These are phyloP conservation scores for Notiomystis cincta DNA, from an alignment of 2,113 vertebrate genomes.

Conservation along the genomic window DNA sequence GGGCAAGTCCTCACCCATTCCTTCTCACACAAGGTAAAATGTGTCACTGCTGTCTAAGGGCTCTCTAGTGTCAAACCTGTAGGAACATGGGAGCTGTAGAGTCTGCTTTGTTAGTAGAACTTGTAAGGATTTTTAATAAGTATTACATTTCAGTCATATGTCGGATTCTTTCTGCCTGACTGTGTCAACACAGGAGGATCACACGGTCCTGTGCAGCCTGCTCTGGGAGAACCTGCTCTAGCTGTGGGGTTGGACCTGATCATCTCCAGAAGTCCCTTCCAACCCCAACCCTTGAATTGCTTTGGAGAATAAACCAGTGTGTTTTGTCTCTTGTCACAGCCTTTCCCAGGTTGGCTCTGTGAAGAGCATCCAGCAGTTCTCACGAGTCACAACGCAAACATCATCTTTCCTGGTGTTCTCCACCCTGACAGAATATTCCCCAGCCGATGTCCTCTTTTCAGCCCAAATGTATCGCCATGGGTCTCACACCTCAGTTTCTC, in stretches of 20 bases:
- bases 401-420: not conserved
- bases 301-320: not conserved
- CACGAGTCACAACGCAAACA: not conserved
- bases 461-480: not conserved
- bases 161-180: not conserved
- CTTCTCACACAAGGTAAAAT: rapidly evolving
- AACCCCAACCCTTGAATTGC: not conserved
- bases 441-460: not conserved
- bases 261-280: not conserved
- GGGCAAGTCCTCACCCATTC: not conserved
- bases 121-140: not conserved
- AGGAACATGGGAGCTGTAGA: not conserved
- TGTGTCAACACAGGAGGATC: not conserved
- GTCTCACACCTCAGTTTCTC: not conserved
- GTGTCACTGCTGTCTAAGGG: too few species aligned
- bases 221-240: not conserved
- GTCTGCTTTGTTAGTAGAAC: not conserved
- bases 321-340: not conserved
- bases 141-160: not conserved
- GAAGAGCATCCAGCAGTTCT: not conserved
- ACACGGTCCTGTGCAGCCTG: not conserved
- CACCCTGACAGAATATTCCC: not conserved
- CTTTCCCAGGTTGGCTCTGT: not conserved
- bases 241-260: not conserved
- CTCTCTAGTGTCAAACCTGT: not conserved